phyloP scores from a whole-genome alignment of 2,888 invertebrate genomes.

The Bruchidius siliquastri region DNA sequence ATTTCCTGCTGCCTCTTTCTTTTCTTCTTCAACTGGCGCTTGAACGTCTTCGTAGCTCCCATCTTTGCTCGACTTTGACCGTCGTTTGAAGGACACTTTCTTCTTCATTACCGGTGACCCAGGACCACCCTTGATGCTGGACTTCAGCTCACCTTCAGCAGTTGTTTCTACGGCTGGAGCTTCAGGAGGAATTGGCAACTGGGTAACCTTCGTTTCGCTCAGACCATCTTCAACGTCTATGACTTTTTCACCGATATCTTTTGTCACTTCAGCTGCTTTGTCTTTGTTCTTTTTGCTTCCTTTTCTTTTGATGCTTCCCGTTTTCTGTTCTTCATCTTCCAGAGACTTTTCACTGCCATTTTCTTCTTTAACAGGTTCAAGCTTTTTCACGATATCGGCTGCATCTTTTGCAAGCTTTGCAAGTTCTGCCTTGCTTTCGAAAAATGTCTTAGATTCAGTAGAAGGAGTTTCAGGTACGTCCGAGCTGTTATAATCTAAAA shows the following conservation, averaged over 20 bases:
- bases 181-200: constrained; percentile 12
- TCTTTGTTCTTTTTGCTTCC: background rate
- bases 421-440: constrained; percentile 32
- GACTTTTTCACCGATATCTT: constrained; percentile 20
- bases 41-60: constrained; percentile 32
- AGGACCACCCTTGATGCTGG: constrained; percentile 28
- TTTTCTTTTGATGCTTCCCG: background rate
- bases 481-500: constrained; percentile 34
- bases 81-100: constrained; percentile 44
- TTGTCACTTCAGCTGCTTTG: background rate
- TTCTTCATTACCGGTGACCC: constrained; percentile 38
- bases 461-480: constrained; percentile 41
- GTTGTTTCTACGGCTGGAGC: constrained; percentile 16
- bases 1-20: constrained; percentile 14
- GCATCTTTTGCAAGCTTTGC: constrained; percentile 39
- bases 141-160: constrained; percentile 24
- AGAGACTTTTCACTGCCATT: constrained; percentile 16
- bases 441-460: constrained; percentile 31
- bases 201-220: constrained; percentile 29
- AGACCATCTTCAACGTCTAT: constrained; percentile 46
- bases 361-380: constrained; percentile 31
- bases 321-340: constrained; percentile 10
- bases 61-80: constrained; percentile 32
- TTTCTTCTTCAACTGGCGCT: constrained; percentile 15
- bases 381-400: constrained; percentile 30